Conservation (phyloP, 1,140 invertebrate species). For the Nomia melanderi region DNA sequence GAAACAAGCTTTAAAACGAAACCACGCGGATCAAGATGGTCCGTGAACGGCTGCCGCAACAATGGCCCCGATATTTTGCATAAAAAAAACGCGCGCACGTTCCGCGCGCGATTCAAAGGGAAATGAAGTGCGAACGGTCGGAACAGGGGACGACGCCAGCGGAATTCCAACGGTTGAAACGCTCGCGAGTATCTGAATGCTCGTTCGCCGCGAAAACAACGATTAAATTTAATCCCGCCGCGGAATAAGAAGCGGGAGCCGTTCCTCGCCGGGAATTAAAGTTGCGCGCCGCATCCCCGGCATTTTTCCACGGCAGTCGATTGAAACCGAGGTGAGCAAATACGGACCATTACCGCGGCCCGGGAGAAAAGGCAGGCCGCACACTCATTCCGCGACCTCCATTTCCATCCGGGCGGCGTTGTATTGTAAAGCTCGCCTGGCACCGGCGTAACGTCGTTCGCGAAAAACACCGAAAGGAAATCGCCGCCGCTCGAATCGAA, state of each 20-base stretch:
- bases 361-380: slow-evolving; percentile 11
- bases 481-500: slow-evolving; percentile 14
- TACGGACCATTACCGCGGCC: slow-evolving; percentile 31
- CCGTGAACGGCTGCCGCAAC: too few species aligned
- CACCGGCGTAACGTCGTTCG: slow-evolving; percentile 23
- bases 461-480: slow-evolving; percentile 14
- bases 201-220: slow-evolving; percentile 10
- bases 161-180: neutral
- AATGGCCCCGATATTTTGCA: too few species aligned
- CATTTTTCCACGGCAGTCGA: slow-evolving; percentile 35
- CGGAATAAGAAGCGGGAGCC: neutral
- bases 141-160: too few species aligned
- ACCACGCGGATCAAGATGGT: too few species aligned
- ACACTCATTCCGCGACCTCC: slow-evolving; percentile 29
- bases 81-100: too few species aligned
- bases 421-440: slow-evolving; percentile 30
- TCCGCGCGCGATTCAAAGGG: too few species aligned
- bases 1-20: too few species aligned
- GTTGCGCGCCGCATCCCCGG: neutral
- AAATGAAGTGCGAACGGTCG: too few species aligned
- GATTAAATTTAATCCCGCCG: slow-evolving; percentile 36
- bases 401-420: slow-evolving; percentile 33
- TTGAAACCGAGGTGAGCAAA: slow-evolving; percentile 40
- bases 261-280: slow-evolving; percentile 34
- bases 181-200: neutral